Conservation (phyloP, 2,888 invertebrate species). For the Caenorhabditis auriculariae region DNA sequence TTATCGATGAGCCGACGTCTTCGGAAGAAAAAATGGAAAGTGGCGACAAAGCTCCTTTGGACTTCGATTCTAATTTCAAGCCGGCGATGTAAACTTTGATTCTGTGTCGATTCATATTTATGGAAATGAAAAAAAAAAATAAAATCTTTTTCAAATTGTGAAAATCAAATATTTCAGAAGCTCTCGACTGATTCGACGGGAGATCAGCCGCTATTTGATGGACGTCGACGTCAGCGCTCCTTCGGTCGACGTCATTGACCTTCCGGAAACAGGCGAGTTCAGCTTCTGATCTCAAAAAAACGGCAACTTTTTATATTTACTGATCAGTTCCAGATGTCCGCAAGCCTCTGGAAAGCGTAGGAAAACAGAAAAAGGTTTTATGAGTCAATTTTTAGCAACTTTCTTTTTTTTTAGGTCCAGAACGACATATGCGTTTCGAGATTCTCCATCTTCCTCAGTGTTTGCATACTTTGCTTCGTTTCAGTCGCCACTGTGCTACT, state of each 20-base stretch:
- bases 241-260: conserved; percentile 42
- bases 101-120: not conserved
- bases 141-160: too few relatives aligned
- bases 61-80: not conserved
- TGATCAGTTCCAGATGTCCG: too few relatives aligned
- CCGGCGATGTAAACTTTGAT: not conserved
- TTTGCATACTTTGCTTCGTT: too few relatives aligned
- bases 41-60: not conserved
- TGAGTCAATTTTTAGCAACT: not conserved
- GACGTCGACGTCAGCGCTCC: conserved; percentile 40
- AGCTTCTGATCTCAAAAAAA: too few relatives aligned
- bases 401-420: not conserved
- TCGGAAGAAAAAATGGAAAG: conserved; percentile 2
- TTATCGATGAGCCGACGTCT: conserved; percentile 11
- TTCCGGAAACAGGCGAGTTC: conserved; percentile 31
- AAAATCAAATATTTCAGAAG: too few relatives aligned
- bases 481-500: too few relatives aligned
- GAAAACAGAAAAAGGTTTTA: not conserved
- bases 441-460: too few relatives aligned
- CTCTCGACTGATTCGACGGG: conserved; percentile 19
- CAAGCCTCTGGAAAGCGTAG: too few relatives aligned
- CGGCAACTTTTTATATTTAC: too few relatives aligned
- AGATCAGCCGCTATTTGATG: conserved; percentile 7
- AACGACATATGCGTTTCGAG: too few relatives aligned
- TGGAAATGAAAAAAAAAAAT: too few relatives aligned